Percentiles rank a stretch among this genome's conserved stretches.
phyloP scores from a whole-genome alignment of 2,888 invertebrate genomes.

The Aethes cnicana region DNA sequence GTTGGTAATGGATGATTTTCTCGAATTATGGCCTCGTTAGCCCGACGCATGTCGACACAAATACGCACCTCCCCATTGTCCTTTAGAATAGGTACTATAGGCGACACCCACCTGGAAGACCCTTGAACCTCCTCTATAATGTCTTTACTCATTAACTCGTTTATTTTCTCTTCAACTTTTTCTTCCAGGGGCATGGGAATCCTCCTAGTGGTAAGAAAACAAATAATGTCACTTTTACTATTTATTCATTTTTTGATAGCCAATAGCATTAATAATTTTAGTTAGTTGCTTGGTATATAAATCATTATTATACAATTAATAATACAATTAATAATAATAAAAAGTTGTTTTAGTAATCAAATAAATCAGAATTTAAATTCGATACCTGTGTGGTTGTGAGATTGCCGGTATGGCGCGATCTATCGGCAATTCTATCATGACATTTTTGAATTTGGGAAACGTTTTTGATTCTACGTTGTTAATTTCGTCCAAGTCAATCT shows the following conservation, averaged over 20 bases:
- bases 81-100: background rate
- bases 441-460: background rate
- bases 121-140: background rate
- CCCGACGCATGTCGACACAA: background rate
- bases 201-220: too few species aligned
- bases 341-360: too few species aligned
- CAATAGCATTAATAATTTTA: too few species aligned
- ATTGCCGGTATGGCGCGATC: background rate
- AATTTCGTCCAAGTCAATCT: background rate
- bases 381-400: too few species aligned
- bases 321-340: too few species aligned
- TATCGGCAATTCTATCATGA: background rate
- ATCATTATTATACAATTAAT: too few species aligned
- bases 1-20: background rate
- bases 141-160: background rate
- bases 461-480: background rate
- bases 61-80: background rate
- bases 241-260: too few species aligned
- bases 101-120: background rate
- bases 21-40: background rate
- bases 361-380: too few species aligned
- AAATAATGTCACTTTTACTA: too few species aligned
- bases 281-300: too few species aligned
- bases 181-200: conserved; percentile 4
- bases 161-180: conserved; percentile 2